Base-by-base conservation (phyloP, 2,113 vertebrate genomes). In the Euleptes europaea region DNA sequence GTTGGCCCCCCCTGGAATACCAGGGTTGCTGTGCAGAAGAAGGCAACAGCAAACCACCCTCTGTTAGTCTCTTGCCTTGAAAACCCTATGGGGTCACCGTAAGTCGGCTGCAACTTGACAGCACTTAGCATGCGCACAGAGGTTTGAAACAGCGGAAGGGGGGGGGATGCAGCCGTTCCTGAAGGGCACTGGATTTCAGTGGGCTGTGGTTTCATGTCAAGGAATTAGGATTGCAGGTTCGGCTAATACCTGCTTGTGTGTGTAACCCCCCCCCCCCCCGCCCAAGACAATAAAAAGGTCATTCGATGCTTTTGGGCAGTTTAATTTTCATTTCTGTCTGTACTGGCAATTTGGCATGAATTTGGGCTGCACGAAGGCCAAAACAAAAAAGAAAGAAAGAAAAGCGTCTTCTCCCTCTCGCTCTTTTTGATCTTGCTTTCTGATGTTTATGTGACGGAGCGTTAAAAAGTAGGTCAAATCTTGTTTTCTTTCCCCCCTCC, bases 391-490 rank as follows among this genome's bases (percentile, higher is more conserved):
- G n/a, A n/a, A n/a, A n/a, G 17, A 65, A 72, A 66, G 9, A 44
- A 44, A 90, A 74, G 69, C 35, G 78, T 13, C 88, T 54, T 33
- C 47, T 40, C 35, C 23, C 71, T 14, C 28, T 23, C 57, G 23
- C 38, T 42, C 40, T 65, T 84, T 85, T 90, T 92, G 78, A 88
- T 93, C 90, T 92, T 90, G 89, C 83, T 87, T 84, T 91, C 84
- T 90, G 82, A 90, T 89, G 85, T 93, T 70, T 85, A 89, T 90
- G 54, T 89, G 85, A 60, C 7, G 73, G 33, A 86, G 63, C 84
- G 33, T 88, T 92, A 87, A 31, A 90, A 95, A 94, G 83, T 92
- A 93, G 94, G 94, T 95, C 91, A 90, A 83, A 35, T 35, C 90
- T 90, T 92, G 90, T 0, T 89, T 87, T 90, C 81, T 84, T 76